phyloP scores from a whole-genome alignment of 2,113 vertebrate genomes.

The Galeopterus variegatus region DNA sequence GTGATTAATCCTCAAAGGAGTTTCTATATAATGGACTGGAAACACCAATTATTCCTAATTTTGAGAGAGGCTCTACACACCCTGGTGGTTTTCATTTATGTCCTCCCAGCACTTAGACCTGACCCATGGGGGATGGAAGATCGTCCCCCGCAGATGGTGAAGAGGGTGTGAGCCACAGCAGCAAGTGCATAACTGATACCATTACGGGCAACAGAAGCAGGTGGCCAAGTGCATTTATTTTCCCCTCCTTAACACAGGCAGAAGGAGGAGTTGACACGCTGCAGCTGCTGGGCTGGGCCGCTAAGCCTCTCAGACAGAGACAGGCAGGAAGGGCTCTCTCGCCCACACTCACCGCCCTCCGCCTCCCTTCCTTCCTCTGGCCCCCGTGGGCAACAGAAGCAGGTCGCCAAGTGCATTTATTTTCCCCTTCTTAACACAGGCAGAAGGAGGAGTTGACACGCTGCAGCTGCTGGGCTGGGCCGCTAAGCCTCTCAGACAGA shows the following conservation, averaged over 20 bases:
- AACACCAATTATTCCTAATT: background rate
- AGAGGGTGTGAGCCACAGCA: background rate
- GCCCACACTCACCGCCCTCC: rapidly evolving
- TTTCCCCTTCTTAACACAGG: background rate
- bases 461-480: background rate
- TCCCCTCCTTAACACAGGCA: background rate
- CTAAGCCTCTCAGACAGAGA: background rate
- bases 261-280: background rate
- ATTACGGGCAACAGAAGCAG: background rate
- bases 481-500: background rate
- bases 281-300: background rate
- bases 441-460: background rate
- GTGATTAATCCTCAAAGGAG: background rate
- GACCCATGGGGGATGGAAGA: background rate
- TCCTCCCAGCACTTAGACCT: background rate
- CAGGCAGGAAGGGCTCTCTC: background rate
- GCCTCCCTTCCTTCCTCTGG: too few relatives aligned
- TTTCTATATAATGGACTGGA: background rate
- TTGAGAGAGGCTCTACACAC: background rate
- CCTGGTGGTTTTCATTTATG: background rate
- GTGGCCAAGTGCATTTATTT: too few relatives aligned
- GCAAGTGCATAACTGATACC: background rate
- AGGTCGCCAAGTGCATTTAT: background rate
- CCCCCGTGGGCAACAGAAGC: background rate
- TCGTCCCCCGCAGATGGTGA: too few relatives aligned